Evolutionary conservation across 2,888 invertebrate species (phyloP), one percentile per base, ranked within the genome.

Genomic region (Nemotelus nigrinus): DNA sequence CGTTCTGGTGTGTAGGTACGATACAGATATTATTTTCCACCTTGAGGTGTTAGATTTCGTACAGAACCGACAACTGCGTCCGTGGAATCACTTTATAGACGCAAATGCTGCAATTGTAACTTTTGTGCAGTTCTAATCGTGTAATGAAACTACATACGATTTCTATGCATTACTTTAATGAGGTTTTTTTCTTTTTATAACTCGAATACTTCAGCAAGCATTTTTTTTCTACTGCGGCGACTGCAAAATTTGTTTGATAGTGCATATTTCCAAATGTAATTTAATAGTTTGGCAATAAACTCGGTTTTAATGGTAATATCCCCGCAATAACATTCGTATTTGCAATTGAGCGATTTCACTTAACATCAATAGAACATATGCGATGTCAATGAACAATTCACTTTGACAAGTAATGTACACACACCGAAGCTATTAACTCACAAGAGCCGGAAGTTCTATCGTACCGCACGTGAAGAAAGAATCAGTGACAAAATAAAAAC

Each of bases 1-100:
- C 55, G 43, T 55, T 70, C 53, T 68, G 68, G 5, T 39, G n/a
- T 68, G 68, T 70, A n/a, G 43, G 43, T 63, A 39, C 25, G 63
- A 53, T 70, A 43, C 25, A 25, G 25, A 25, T 70, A 68, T 39
- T n/a, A 68, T 50, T 68, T 68, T 68, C 53, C 53, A 8, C 70
- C 53, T 70, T 55, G 43, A 10, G 44, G 70, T 70, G 41, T 55
- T 55, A 39, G 2, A 70, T 70, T 70, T 70, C 70, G 43, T 55
- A 55, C 43, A 70, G 43, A 70, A 50, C 60, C 4, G 60, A 60
- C 53, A 3, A 25, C 3, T 67, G 8, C 3, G 67, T 6, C 7
- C 39, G 7, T 5, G 67, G 43, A 53, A 70, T 3, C 70, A 70
- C 55, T 70, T 7, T 10, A 47, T 50, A 43, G 70, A 43, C 55